Evolutionary conservation across 2,888 invertebrate species (phyloP).

Genomic region (Galeopsomyia nigrocyanea): DNA sequence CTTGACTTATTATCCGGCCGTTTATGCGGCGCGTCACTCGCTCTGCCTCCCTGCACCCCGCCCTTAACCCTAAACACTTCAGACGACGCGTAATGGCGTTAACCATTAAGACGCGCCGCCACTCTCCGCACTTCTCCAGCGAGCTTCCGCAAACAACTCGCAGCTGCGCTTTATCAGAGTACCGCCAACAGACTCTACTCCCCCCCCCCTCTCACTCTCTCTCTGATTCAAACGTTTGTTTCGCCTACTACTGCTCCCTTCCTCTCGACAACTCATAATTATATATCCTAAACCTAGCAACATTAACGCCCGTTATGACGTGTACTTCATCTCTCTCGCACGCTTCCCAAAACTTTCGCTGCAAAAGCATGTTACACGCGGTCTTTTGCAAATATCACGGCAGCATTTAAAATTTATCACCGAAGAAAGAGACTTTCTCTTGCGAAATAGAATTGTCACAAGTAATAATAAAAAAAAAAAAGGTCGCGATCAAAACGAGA

Average conservation of each 20-base stretch:
- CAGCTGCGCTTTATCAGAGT: slow-evolving; percentile 29
- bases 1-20: slow-evolving; percentile 67
- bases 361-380: too few species aligned
- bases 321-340: not conserved
- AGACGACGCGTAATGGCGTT: slow-evolving; percentile 55
- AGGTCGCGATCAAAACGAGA: not conserved
- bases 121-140: slow-evolving; percentile 14
- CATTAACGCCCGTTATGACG: not conserved
- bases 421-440: too few species aligned
- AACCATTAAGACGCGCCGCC: slow-evolving; percentile 53
- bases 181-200: slow-evolving; percentile 6
- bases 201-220: not conserved
- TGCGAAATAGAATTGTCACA: too few species aligned
- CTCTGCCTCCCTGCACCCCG: slow-evolving; percentile 46
- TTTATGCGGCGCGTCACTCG: slow-evolving; percentile 59
- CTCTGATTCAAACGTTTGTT: slow-evolving; percentile 11
- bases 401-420: too few species aligned
- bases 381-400: too few species aligned
- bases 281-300: not conserved
- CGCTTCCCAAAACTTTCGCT: not conserved
- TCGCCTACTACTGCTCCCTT: not conserved
- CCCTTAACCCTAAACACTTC: slow-evolving; percentile 55
- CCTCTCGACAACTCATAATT: not conserved
- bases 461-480: too few species aligned
- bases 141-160: slow-evolving; percentile 24